Evolutionary conservation across 2,797 vertebrate species (phyloP).

Genomic region (Microcaecilia unicolor): DNA sequence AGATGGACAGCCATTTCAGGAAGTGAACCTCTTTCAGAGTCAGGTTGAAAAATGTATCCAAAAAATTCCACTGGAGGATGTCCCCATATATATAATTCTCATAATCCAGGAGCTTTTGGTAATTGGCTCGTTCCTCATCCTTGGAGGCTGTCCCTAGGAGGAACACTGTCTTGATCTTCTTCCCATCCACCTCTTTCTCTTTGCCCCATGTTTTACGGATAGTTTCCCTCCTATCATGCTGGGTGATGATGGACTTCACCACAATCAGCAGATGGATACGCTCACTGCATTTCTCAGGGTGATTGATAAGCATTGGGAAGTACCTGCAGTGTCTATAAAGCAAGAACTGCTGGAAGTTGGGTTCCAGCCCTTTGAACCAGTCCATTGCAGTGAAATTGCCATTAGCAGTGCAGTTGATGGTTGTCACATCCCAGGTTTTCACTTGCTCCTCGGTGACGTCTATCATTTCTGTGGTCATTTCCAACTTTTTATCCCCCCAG

Average conservation of each 20-base stretch:
- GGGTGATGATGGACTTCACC: conserved; percentile 83
- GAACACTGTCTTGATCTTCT: conserved; percentile 70
- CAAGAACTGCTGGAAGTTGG: conserved; percentile 80
- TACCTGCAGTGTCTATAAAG: conserved; percentile 85
- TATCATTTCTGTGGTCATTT: accelerated
- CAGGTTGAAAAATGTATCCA: conserved; percentile 94
- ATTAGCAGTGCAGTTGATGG: conserved; percentile 77
- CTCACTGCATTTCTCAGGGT: conserved; percentile 75
- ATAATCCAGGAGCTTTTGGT: conserved; percentile 88
- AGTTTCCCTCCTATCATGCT: conserved; percentile 82
- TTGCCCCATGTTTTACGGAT: conserved; percentile 90
- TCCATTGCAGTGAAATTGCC: conserved; percentile 62
- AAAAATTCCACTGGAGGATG: conserved; percentile 93
- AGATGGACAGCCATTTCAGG: conserved; percentile 88
- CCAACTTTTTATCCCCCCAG: conserved; percentile 59
- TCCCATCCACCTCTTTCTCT: conserved; percentile 61
- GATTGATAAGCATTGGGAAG: conserved; percentile 85
- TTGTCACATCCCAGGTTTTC: conserved; percentile 69
- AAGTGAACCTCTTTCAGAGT: conserved; percentile 95
- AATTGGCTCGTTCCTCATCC: conserved; percentile 69
- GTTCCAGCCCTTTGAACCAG: conserved; percentile 74
- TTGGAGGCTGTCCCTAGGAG: conserved; percentile 76
- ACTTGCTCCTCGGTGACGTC: not conserved
- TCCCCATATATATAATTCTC: conserved; percentile 83
- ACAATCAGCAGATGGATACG: conserved; percentile 76